Base-by-base conservation (phyloP, 2,797 vertebrate species). In the Amblyopsis hoosieri region DNA sequence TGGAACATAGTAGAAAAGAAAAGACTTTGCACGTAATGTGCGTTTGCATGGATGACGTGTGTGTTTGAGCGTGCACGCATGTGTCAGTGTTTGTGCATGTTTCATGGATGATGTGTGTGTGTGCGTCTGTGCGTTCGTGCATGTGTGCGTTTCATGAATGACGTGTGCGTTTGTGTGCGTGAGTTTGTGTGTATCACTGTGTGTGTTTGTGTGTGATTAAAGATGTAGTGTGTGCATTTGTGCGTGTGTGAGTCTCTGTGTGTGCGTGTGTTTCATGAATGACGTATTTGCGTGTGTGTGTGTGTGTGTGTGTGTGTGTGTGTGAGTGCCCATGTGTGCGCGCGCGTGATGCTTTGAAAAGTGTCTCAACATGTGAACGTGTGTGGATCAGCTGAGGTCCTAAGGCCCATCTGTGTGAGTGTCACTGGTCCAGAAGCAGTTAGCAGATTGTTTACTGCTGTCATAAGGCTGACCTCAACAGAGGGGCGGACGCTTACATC, bases 291-390 rank as follows among this genome's bases (percentile, higher is more conserved):
- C 33, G 8, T 56, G 67, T 67, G 65, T 74, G 59, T 74, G 54
- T 54, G 62, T 56, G 67, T 67, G 65, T 74, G 59, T 74, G 54
- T 54, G 62, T 48, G 46, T 53, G 1, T 14, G 31, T 48, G 23
- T 23, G 23, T 23, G 23, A 23, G 57, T 15, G 23, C 50, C 23
- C 23, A 2, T 23, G 42, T 23, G 19, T 52, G 50, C 29, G 23
- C 45, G 51, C 37, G 14, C 2, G 13, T 11, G 12, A 17, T 19
- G 7, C 33, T 37, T 37, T 37, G 33, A 37, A 37, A 37, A 8
- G 33, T 37, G 33, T 23, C 23, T 3, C 4, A 5, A 37, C 49
- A 15, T 9, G 51, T 53, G 15, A 2, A 12, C 9, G 51, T 19
- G 52, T 29, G 52, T 23, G 52, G 17, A 47, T 66, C 64, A 71